A percentile compares a stretch with the other conserved stretches of the same genome.
Conservation (phyloP, 53 echinoderm and acorn worm species). For the Mesocentrotus franciscanus region DNA sequence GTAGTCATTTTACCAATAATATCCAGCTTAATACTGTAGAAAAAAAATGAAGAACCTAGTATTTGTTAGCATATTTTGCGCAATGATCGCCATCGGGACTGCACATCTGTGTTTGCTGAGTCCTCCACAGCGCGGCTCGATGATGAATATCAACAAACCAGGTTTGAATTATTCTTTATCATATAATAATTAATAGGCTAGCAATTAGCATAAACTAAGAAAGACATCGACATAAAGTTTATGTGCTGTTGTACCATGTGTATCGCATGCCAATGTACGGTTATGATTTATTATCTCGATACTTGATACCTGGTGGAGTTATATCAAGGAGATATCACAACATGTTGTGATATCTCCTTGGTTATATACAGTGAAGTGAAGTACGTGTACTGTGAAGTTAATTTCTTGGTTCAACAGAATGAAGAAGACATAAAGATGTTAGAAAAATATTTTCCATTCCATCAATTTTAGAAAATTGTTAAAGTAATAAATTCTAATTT, state of each 20-base stretch:
- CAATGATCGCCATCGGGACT: conserved; percentile 57
- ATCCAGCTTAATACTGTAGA: background rate
- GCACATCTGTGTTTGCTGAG: conserved; percentile 93
- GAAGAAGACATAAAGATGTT: no score
- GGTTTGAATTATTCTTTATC: conserved; percentile 51
- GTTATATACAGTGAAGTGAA: no score
- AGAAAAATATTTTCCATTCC: background rate
- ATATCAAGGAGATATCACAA: no score
- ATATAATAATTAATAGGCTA: no score
- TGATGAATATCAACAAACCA: conserved; percentile 79
- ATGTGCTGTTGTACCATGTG: background rate
- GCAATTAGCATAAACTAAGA: no score
- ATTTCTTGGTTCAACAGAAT: no score
- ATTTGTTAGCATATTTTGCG: background rate
- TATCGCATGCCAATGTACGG: background rate
- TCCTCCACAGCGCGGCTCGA: conserved; percentile 87
- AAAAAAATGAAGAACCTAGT: background rate
- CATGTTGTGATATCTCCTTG: no score
- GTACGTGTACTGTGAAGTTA: no score
- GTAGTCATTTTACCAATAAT: background rate
- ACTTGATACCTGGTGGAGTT: no score
- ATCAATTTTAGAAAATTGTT: background rate
- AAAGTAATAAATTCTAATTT: background rate
- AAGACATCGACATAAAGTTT: no score
- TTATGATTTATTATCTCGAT: background rate